A percentile compares a stretch with the other conserved stretches of the same genome.
phyloP scores from a whole-genome alignment of 2,797 vertebrate species.

The Crenichthys baileyi region DNA sequence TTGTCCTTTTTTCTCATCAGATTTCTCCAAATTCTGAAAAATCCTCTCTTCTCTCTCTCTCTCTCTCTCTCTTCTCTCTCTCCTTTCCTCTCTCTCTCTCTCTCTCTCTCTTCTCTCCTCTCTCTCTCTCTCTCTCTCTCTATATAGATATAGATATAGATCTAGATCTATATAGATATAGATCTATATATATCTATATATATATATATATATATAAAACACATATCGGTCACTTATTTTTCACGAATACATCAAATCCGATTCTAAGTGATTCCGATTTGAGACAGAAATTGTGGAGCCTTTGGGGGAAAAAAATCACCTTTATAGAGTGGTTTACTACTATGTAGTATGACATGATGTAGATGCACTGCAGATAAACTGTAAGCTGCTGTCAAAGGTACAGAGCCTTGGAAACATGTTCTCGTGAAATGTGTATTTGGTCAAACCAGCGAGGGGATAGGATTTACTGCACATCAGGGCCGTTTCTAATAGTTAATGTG shows the following conservation, averaged over 20 bases:
- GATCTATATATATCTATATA: too few relatives aligned
- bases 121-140: too few relatives aligned
- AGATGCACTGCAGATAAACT: conserved; percentile 47
- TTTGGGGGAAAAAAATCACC: conserved; percentile 32
- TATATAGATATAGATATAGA: too few relatives aligned
- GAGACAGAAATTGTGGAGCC: conserved; percentile 51
- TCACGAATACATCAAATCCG: conserved; percentile 33
- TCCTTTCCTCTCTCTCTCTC: too few relatives aligned
- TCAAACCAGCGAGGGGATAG: conserved; percentile 23
- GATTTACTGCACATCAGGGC: conserved; percentile 29
- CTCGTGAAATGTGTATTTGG: conserved; percentile 49
- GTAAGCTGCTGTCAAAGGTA: conserved; percentile 60
- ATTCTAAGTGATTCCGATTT: conserved; percentile 33
- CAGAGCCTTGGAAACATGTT: conserved; percentile 64
- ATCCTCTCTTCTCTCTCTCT: too few relatives aligned
- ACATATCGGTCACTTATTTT: conserved; percentile 52
- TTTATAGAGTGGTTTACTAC: conserved; percentile 71
- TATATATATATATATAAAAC: background rate
- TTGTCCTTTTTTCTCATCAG: conserved; percentile 36
- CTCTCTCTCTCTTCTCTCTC: too few relatives aligned
- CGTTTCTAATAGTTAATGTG: conserved; percentile 24
- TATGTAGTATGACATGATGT: conserved; percentile 68
- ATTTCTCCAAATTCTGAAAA: conserved; percentile 47
- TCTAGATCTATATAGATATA: too few relatives aligned
- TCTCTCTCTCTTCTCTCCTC: too few relatives aligned